These are phyloP conservation scores for Enteromius trimaculatus DNA, from an alignment of 2,797 vertebrate species.

Conservation along the genomic window DNA sequence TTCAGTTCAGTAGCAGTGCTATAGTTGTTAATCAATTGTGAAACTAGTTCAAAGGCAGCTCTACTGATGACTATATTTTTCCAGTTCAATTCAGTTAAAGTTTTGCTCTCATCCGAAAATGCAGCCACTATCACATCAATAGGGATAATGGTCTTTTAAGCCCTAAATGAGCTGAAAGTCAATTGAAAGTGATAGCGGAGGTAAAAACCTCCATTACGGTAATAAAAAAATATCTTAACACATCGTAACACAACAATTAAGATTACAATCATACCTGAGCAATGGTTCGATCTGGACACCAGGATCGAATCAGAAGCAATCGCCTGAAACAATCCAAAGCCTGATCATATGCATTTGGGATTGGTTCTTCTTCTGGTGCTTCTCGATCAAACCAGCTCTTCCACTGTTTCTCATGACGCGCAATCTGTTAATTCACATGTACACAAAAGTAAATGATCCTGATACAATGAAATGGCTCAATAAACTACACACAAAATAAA, in stretches of 20 bases:
- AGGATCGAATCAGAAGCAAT: conserved; percentile 93
- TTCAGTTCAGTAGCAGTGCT: background rate
- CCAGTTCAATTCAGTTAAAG: background rate
- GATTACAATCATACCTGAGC: conserved; percentile 84
- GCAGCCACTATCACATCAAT: no score
- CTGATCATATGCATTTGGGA: conserved; percentile 88
- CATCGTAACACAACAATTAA: no score
- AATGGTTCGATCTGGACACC: conserved; percentile 96
- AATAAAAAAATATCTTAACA: background rate
- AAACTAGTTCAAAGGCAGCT: background rate
- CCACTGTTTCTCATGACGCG: conserved; percentile 90
- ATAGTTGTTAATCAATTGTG: background rate
- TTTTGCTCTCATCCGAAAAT: background rate
- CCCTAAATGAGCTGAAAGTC: background rate
- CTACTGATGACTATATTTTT: background rate
- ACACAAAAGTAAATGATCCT: conserved; percentile 12
- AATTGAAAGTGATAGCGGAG: background rate
- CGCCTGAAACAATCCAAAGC: conserved; percentile 88
- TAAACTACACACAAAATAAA: background rate
- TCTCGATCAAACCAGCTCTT: conserved; percentile 95
- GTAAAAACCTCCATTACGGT: background rate
- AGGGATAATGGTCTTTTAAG: background rate
- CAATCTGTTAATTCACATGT: conserved; percentile 78
- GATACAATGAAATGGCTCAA: background rate
- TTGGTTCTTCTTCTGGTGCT: conserved; percentile 88